phyloP scores from a whole-genome alignment of 2,797 vertebrate species.

The Distichodus sexfasciatus region DNA sequence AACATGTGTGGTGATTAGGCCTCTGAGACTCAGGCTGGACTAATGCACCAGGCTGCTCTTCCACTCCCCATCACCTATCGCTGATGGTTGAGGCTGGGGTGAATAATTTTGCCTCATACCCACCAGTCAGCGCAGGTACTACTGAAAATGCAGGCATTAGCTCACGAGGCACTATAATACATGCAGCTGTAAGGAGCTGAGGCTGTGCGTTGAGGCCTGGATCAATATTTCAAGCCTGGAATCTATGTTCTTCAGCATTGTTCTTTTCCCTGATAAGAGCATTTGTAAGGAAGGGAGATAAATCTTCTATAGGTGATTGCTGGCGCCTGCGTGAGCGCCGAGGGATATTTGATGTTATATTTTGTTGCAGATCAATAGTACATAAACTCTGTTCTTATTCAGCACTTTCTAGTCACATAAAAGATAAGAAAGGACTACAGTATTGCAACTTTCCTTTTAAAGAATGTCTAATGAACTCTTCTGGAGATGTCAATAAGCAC shows the following conservation, averaged over 20 bases:
- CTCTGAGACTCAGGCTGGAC: slow-evolving; percentile 3
- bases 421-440: not conserved
- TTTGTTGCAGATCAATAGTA: slow-evolving; percentile 12
- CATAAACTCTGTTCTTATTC: slow-evolving; percentile 23
- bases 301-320: slow-evolving; percentile 7
- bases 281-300: not conserved
- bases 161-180: slow-evolving; percentile 1
- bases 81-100: slow-evolving; percentile 1
- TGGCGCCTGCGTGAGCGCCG: not conserved
- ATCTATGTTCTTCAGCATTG: not conserved
- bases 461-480: slow-evolving; percentile 3
- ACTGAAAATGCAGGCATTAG: slow-evolving; percentile 13
- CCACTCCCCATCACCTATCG: not conserved
- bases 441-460: not conserved
- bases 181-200: slow-evolving; percentile 1
- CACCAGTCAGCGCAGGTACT: not conserved
- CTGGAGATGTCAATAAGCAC: slow-evolving; percentile 9
- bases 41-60: slow-evolving; percentile 5
- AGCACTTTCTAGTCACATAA: not conserved
- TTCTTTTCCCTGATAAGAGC: slow-evolving; percentile 8
- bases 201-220: not conserved
- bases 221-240: slow-evolving; percentile 18
- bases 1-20: slow-evolving; percentile 30
- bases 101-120: not conserved
- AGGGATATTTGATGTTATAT: slow-evolving; percentile 1